Conservation (phyloP, 1,140 invertebrate genomes). For the Euwallacea fornicatus region DNA sequence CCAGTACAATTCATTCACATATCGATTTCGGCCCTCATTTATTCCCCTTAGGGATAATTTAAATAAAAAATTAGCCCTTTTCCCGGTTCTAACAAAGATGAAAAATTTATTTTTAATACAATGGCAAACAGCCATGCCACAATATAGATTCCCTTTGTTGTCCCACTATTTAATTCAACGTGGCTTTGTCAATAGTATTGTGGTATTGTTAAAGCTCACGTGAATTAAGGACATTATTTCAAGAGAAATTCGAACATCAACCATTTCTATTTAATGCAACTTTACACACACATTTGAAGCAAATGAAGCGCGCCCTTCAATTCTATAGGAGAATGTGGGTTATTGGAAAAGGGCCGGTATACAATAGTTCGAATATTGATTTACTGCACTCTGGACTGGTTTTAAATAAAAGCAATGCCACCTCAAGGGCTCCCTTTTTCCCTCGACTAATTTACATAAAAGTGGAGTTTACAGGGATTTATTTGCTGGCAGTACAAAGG, state of each 20-base stretch:
- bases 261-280: background rate
- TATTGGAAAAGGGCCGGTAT: slow-evolving; percentile 3
- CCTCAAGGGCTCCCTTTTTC: background rate
- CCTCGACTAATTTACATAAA: slow-evolving; percentile 12
- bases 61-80: too few relatives aligned
- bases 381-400: background rate
- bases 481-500: background rate
- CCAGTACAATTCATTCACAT: slow-evolving; percentile 5
- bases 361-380: slow-evolving; percentile 7
- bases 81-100: too few relatives aligned
- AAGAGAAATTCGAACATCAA: background rate
- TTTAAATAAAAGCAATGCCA: slow-evolving; percentile 12
- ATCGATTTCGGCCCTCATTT: background rate
- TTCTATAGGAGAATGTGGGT: background rate
- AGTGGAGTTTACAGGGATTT: slow-evolving; percentile 1
- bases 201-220: too few relatives aligned
- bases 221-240: too few relatives aligned
- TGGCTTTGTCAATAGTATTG: too few relatives aligned
- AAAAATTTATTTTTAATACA: too few relatives aligned
- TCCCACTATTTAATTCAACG: too few relatives aligned
- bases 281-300: background rate
- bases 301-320: slow-evolving; percentile 1
- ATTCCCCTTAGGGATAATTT: background rate
- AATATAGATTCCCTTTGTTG: too few relatives aligned
- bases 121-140: too few relatives aligned